Percentiles rank a stretch among this genome's conserved stretches.
Evolutionary conservation across 92 coral and sea anemone genomes (phyloP).

Genomic region (Parazoanthus atlanticus): DNA sequence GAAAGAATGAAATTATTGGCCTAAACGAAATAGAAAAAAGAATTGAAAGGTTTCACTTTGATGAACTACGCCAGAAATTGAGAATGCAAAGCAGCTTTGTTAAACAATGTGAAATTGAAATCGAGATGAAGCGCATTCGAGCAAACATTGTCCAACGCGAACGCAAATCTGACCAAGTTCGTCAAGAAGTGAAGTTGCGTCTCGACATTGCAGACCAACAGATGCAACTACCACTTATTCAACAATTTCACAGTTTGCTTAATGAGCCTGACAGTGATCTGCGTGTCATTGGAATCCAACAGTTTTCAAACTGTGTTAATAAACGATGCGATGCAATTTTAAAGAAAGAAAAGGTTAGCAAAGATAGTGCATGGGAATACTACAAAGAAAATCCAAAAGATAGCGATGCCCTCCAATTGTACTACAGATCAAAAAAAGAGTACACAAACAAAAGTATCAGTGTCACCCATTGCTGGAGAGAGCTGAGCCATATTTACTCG

Average conservation of each 20-base stretch:
- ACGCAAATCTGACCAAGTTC: neutral
- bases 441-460: neutral
- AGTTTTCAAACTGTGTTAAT: neutral
- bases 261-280: neutral
- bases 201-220: neutral
- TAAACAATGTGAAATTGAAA: constrained; percentile 19
- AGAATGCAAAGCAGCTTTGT: constrained; percentile 9
- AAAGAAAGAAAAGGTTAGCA: constrained; percentile 9
- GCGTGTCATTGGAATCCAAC: constrained; percentile 3
- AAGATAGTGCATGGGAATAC: constrained; percentile 18
- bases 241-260: neutral
- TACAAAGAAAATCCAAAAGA: constrained; percentile 18
- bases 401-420: constrained; percentile 5
- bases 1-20: constrained; percentile 12
- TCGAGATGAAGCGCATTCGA: constrained; percentile 14
- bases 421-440: constrained; percentile 30
- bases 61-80: neutral
- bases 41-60: neutral
- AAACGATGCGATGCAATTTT: neutral
- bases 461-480: constrained; percentile 28
- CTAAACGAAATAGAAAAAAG: neutral
- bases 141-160: neutral
- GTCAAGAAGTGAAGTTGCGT: neutral
- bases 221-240: constrained; percentile 3
- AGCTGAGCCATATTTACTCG: constrained; percentile 24